These are phyloP conservation scores for Himantopus leucocephalus DNA, from an alignment of 2,113 vertebrate species.

Conservation along the genomic window DNA sequence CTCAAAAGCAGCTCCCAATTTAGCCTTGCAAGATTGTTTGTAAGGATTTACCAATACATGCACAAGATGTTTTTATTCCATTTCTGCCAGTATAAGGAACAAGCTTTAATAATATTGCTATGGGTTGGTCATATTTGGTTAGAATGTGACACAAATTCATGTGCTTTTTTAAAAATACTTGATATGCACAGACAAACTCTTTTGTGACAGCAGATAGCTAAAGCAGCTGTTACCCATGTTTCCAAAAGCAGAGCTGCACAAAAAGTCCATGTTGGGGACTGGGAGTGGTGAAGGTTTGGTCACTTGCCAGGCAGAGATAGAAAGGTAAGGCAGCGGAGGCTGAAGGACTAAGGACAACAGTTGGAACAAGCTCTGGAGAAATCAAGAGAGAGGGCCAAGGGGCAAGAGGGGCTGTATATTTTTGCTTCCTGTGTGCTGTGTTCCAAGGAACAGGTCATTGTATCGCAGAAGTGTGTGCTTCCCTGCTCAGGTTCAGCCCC, in stretches of 20 bases:
- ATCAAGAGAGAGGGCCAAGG: background rate
- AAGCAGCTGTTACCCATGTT: background rate
- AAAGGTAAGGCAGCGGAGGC: background rate
- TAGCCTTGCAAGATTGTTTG: constrained; percentile 2
- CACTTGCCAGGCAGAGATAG: background rate
- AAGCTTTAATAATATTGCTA: background rate
- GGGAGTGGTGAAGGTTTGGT: background rate
- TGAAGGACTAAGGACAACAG: background rate
- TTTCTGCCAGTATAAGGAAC: background rate
- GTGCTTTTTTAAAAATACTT: background rate
- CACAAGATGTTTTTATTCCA: background rate
- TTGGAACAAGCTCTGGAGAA: background rate
- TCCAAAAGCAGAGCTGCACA: background rate
- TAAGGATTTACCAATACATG: background rate
- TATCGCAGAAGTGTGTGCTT: background rate
- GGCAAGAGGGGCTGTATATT: background rate
- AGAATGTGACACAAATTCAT: background rate
- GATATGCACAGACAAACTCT: background rate
- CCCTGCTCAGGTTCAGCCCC: background rate
- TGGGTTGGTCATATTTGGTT: background rate
- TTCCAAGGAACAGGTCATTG: background rate
- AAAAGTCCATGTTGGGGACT: rapidly evolving
- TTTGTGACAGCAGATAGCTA: background rate
- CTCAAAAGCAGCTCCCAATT: background rate
- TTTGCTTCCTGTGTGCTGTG: rapidly evolving